These are phyloP conservation scores for Chaenodraco wilsoni DNA, from an alignment of 2,797 vertebrate genomes.

Conservation along the genomic window DNA sequence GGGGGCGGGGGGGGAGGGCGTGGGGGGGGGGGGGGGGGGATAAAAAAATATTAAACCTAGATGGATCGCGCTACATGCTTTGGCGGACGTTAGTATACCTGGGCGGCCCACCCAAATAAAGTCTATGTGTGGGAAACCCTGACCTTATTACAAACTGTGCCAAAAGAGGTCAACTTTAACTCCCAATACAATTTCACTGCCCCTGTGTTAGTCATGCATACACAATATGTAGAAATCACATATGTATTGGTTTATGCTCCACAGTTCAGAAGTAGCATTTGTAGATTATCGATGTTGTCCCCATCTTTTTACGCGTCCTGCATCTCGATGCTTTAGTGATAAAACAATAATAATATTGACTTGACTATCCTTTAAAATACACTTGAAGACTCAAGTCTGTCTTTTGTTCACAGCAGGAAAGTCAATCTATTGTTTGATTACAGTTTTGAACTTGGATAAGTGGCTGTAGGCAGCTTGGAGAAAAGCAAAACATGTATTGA, in stretches of 20 bases:
- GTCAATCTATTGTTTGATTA: slow-evolving; percentile 39
- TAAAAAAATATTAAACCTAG: too few relatives aligned
- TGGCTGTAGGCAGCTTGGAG: slow-evolving; percentile 24
- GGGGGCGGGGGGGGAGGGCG: too few relatives aligned
- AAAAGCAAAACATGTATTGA: slow-evolving; percentile 56
- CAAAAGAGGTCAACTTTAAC: too few relatives aligned
- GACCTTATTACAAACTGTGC: too few relatives aligned
- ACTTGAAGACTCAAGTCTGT: slow-evolving; percentile 2
- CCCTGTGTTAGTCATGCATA: background rate
- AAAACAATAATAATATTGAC: background rate
- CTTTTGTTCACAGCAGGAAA: slow-evolving; percentile 31
- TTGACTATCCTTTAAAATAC: slow-evolving; percentile 5
- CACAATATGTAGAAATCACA: background rate
- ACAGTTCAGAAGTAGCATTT: background rate
- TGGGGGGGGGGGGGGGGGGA: too few relatives aligned
- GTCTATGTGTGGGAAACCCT: too few relatives aligned
- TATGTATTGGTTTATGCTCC: background rate
- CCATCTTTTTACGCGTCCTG: slow-evolving; percentile 4
- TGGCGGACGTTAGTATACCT: too few relatives aligned
- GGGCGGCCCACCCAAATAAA: too few relatives aligned
- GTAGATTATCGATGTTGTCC: slow-evolving; percentile 15
- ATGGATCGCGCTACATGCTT: too few relatives aligned
- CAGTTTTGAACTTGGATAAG: slow-evolving; percentile 29
- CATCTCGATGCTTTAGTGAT: background rate
- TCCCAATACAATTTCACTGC: background rate